Percentiles rank a stretch among this genome's conserved stretches.
These are phyloP conservation scores for Oceanites oceanicus DNA, from an alignment of 2,113 vertebrate genomes.

Conservation along the genomic window DNA sequence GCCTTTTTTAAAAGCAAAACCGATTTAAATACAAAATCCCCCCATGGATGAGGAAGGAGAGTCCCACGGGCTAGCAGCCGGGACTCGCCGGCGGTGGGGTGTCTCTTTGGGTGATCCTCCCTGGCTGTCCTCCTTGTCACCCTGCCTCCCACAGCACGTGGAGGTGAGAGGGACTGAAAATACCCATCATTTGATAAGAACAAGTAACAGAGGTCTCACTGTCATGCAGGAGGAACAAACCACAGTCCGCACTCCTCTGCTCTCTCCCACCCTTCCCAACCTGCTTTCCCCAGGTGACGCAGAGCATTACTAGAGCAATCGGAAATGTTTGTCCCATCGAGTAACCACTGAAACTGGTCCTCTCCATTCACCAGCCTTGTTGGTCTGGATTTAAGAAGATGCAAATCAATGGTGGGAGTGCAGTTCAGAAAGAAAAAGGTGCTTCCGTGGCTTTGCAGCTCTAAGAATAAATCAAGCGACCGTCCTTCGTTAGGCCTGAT, in stretches of 20 bases:
- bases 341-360: neutral
- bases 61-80: neutral
- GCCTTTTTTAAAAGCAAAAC: neutral
- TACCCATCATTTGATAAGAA: neutral
- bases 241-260: neutral
- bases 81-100: neutral
- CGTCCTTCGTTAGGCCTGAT: neutral
- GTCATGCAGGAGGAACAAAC: neutral
- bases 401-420: neutral
- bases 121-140: neutral
- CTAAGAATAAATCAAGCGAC: neutral
- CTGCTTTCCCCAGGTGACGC: neutral
- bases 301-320: neutral
- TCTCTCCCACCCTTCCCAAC: neutral
- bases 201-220: neutral
- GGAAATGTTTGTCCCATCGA: neutral
- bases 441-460: neutral
- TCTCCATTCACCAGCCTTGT: neutral
- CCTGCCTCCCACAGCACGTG: neutral
- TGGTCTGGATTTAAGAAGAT: neutral
- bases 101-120: too few species aligned
- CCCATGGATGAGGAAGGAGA: neutral
- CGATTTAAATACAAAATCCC: neutral
- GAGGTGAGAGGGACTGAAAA: neutral
- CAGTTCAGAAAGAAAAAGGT: neutral